These are phyloP conservation scores for Mastigias papua DNA, from an alignment of 30 jellyfish, hydroid and myxozoan genomes.

Conservation along the genomic window DNA sequence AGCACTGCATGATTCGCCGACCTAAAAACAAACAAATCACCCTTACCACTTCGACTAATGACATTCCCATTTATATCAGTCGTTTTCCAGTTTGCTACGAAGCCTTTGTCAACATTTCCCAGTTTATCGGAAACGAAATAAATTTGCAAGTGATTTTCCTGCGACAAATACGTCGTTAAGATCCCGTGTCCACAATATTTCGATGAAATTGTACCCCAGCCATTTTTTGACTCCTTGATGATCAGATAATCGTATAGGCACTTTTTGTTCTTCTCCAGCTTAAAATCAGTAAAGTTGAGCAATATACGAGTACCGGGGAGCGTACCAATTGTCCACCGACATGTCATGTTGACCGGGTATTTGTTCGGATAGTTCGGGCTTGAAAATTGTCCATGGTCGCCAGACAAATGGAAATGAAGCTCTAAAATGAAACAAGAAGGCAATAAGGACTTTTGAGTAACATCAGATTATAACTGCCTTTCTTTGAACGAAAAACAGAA, in stretches of 20 bases:
- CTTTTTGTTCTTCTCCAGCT: slow-evolving; percentile 60
- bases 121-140: slow-evolving; percentile 57
- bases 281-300: slow-evolving; percentile 56
- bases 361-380: slow-evolving; percentile 82
- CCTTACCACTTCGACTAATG: slow-evolving; percentile 2
- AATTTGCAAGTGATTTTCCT: slow-evolving; percentile 36
- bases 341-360: slow-evolving; percentile 72
- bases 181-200: slow-evolving; percentile 62
- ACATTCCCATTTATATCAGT: slow-evolving; percentile 46
- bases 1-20: too few relatives aligned
- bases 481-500: neutral
- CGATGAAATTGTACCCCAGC: slow-evolving; percentile 53
- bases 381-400: slow-evolving; percentile 73
- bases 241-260: slow-evolving; percentile 56
- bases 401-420: slow-evolving; percentile 65
- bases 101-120: slow-evolving; percentile 63
- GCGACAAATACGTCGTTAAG: slow-evolving; percentile 26
- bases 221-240: slow-evolving; percentile 51
- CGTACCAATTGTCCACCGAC: slow-evolving; percentile 75
- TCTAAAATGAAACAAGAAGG: slow-evolving; percentile 17
- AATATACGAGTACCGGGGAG: slow-evolving; percentile 51
- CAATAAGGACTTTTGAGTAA: neutral
- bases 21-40: too few relatives aligned
- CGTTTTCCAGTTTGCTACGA: slow-evolving; percentile 37
- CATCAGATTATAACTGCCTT: neutral